These are phyloP conservation scores for Brachirus orientalis DNA, from an alignment of 2,113 vertebrate genomes.

Conservation along the genomic window DNA sequence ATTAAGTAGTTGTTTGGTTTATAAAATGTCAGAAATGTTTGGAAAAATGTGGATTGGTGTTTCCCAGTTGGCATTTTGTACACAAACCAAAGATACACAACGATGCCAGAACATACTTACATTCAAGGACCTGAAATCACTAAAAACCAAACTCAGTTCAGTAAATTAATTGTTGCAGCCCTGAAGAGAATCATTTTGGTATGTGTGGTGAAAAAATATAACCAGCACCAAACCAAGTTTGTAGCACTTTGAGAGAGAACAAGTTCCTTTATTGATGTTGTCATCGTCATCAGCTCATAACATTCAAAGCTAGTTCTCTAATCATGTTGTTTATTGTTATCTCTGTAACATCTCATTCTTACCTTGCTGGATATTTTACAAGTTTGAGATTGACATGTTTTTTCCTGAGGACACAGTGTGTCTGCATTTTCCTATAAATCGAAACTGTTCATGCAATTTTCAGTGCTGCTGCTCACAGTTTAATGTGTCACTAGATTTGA, in stretches of 20 bases:
- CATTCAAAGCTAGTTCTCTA: constrained; percentile 1
- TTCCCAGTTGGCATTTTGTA: too few species aligned
- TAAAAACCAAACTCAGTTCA: too few species aligned
- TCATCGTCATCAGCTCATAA: neutral
- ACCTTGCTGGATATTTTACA: neutral
- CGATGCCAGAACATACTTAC: too few species aligned
- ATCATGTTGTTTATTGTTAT: neutral
- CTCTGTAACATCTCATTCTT: neutral
- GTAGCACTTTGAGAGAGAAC: neutral
- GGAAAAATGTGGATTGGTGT: too few species aligned
- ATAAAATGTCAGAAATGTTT: too few species aligned
- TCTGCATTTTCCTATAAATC: neutral
- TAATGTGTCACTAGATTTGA: neutral
- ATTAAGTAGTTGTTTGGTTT: too few species aligned
- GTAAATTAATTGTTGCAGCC: too few species aligned
- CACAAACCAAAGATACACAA: too few species aligned
- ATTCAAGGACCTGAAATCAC: too few species aligned
- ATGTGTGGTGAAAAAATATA: neutral
- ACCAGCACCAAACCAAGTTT: neutral
- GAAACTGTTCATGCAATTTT: neutral
- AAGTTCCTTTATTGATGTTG: neutral
- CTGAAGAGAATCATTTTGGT: neutral
- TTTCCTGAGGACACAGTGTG: too few species aligned
- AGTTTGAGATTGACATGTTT: too few species aligned
- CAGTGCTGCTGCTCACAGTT: constrained; percentile 6